Percentiles rank a stretch among this genome's conserved stretches.
phyloP scores from a whole-genome alignment of 2,888 invertebrate genomes.

The Chrysolina oricalcia region DNA sequence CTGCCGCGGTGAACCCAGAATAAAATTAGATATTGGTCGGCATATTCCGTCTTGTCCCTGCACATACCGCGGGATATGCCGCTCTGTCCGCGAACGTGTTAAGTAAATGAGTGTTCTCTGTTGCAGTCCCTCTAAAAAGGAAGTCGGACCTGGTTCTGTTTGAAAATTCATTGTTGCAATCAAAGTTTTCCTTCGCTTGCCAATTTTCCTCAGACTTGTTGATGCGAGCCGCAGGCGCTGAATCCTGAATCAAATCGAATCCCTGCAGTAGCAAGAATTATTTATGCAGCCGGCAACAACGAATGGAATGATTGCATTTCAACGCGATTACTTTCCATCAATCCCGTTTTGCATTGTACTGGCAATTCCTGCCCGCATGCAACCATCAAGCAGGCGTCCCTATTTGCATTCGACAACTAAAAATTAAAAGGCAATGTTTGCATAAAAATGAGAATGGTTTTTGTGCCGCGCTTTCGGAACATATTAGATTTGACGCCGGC shows the following conservation, averaged over 20 bases:
- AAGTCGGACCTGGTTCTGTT: too few relatives aligned
- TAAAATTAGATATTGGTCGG: too few relatives aligned
- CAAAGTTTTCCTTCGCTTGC: too few relatives aligned
- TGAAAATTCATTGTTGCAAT: too few relatives aligned
- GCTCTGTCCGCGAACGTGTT: too few relatives aligned
- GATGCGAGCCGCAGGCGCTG: background rate
- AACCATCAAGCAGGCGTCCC: constrained; percentile 18
- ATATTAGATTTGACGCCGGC: constrained; percentile 53
- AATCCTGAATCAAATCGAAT: background rate
- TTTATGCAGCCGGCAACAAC: constrained; percentile 15
- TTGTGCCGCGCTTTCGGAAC: constrained; percentile 51
- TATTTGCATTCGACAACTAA: constrained; percentile 52
- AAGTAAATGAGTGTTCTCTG: too few relatives aligned
- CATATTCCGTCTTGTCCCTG: too few relatives aligned
- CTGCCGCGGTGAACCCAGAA: too few relatives aligned
- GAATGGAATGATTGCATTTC: constrained; percentile 3
- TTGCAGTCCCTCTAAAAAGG: too few relatives aligned
- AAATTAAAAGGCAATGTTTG: constrained; percentile 56
- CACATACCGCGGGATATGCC: too few relatives aligned
- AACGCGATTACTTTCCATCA: constrained; percentile 17
- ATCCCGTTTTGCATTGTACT: constrained; percentile 16
- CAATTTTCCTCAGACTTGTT: background rate
- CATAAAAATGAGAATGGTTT: constrained; percentile 55
- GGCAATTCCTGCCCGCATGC: constrained; percentile 17
- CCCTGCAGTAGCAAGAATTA: constrained; percentile 4